A percentile compares a stretch with the other conserved stretches of the same genome.
Evolutionary conservation across 2,888 invertebrate genomes (phyloP).

Genomic region (Tenthredo scrophulariae): DNA sequence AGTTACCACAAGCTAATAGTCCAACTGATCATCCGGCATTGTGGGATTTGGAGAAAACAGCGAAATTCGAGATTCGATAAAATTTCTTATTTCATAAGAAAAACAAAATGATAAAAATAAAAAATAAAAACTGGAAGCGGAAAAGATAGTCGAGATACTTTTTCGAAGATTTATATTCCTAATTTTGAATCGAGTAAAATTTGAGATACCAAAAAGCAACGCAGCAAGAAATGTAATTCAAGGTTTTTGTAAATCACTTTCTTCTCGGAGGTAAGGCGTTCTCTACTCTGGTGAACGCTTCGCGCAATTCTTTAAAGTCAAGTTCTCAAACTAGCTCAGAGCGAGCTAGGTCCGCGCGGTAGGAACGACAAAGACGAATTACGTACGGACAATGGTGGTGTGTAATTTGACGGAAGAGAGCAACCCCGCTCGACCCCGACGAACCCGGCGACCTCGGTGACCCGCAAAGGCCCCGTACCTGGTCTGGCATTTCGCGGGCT

Average conservation of each 20-base stretch:
- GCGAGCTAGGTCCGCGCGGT: neutral
- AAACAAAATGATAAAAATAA: no score
- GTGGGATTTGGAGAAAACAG: neutral
- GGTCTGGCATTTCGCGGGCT: constrained; percentile 39
- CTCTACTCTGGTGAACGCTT: neutral
- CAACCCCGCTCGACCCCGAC: constrained; percentile 12
- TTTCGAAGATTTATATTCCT: no score
- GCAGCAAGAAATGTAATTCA: neutral
- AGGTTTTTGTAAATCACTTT: neutral
- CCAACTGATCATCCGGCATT: neutral
- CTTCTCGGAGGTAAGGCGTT: neutral
- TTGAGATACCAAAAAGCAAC: neutral
- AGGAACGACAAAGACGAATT: constrained; percentile 52
- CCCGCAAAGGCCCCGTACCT: constrained; percentile 49
- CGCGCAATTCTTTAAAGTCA: constrained; percentile 45
- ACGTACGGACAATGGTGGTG: constrained; percentile 52
- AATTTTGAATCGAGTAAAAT: neutral
- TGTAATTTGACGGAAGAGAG: constrained; percentile 53
- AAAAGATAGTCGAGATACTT: neutral
- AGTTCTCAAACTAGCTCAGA: constrained; percentile 26
- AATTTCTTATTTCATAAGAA: neutral
- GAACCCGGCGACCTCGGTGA: constrained; percentile 47
- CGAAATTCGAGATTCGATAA: neutral
- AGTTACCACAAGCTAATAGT: neutral
- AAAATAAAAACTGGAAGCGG: neutral